A percentile compares a stretch with the other conserved stretches of the same genome.
phyloP scores from a whole-genome alignment of 2,888 invertebrate species.

The Myathropa florea region DNA sequence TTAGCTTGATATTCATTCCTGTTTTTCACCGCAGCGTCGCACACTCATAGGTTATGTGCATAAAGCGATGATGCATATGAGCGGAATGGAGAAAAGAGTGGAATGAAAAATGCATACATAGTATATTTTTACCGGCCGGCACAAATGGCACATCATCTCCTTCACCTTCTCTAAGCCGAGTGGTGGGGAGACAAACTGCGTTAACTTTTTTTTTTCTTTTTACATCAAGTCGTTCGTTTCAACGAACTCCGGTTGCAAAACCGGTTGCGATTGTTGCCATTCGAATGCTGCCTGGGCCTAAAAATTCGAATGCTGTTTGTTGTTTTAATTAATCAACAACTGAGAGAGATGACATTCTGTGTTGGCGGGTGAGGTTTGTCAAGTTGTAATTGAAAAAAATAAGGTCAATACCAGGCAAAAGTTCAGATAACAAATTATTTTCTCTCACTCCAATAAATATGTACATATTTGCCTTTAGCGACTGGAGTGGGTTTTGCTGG shows the following conservation, averaged over 20 bases:
- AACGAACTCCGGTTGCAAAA: slow-evolving; percentile 29
- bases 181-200: no score
- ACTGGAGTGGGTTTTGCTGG: neutral
- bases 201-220: no score
- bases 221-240: no score
- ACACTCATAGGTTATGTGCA: neutral
- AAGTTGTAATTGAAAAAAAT: neutral
- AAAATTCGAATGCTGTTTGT: no score
- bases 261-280: slow-evolving; percentile 20
- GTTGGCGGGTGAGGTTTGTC: neutral
- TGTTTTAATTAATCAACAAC: neutral
- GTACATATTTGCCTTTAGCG: no score
- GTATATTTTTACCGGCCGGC: slow-evolving; percentile 56
- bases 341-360: neutral
- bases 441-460: neutral
- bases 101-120: no score
- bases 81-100: slow-evolving; percentile 37
- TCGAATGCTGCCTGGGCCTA: no score
- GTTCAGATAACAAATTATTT: neutral
- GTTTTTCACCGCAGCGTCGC: neutral
- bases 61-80: slow-evolving; percentile 21
- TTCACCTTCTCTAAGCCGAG: no score
- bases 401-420: neutral
- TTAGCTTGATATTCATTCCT: neutral
- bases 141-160: neutral